Base-by-base conservation (phyloP, 2,113 vertebrate species). In the Chamaea fasciata region DNA sequence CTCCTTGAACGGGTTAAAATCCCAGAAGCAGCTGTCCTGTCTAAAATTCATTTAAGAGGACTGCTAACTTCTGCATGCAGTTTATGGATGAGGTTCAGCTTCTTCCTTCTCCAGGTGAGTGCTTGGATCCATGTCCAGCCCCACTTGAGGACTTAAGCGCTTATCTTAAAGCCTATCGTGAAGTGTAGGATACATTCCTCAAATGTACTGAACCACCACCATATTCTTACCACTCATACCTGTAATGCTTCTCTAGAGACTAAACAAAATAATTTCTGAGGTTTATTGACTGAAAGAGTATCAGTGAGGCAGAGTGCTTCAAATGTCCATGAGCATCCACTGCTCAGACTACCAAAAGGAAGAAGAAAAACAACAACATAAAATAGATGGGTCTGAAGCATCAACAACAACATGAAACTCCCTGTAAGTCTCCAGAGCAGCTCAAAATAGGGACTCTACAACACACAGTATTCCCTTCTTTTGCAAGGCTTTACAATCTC, bases 1-100 rank as follows among this genome's bases (percentile, higher is more conserved):
- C 49, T 92, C 76, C 76, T 79, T 92, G 83, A 95, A 69, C 22
- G 93, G 87, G 90, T 92, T 96, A 64, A 95, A 95, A 87, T 83
- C 75, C 28, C 80, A 82, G 80, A 90, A 95, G 55, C 73, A 96
- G 63, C 75, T 96, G 82, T 75, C 92, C 92, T 70, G 93, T 96
- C 93, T 9, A 55, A 94, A 96, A 92, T 47, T 28, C 33, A 89
- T 94, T 97, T 79, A 87, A 92, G 77, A 85, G 39, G 35, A 42
- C 77, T 83, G 76, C 73, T 83, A 94, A 95, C 17, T 83, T 95
- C 55, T 90, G 28, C 73, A 39, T 31, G n/a, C 69, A 46, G 37
- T 76, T 80, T 88, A 33, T 53, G 12, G 49, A 23, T 41, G 23
- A 65, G 20, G 33, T 88, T 83, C 46, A 74, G 27, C 42, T 86